Percentiles rank a stretch among this genome's conserved stretches.
phyloP scores from a whole-genome alignment of 2,888 invertebrate species.

The Drosophila mimica region DNA sequence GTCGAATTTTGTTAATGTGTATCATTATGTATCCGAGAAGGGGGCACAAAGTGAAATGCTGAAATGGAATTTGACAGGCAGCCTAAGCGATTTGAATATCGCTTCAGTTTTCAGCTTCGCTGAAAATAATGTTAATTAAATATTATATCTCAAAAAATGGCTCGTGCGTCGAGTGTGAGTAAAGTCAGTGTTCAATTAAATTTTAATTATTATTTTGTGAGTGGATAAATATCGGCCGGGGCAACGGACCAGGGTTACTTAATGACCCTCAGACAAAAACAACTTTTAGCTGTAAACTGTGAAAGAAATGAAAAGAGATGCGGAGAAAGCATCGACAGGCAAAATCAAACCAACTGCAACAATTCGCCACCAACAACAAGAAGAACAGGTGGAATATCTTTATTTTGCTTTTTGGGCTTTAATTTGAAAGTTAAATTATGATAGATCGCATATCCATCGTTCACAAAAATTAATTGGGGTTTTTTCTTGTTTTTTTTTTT shows the following conservation, averaged over 20 bases:
- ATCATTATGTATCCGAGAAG: slow-evolving; percentile 63
- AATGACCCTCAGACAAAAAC: slow-evolving; percentile 69
- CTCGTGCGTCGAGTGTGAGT: slow-evolving; percentile 13
- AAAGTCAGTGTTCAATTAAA: slow-evolving; percentile 56
- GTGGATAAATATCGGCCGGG: slow-evolving; percentile 44
- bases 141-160: slow-evolving; percentile 36
- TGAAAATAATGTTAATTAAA: slow-evolving; percentile 65
- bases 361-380: slow-evolving; percentile 54
- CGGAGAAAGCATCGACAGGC: slow-evolving; percentile 69
- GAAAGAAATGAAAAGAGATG: slow-evolving; percentile 76
- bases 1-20: slow-evolving; percentile 2
- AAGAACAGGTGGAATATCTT: slow-evolving; percentile 59
- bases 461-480: slow-evolving; percentile 50
- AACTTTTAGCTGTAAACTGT: slow-evolving; percentile 68
- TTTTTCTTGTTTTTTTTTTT: slow-evolving; percentile 45
- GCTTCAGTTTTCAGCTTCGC: slow-evolving; percentile 51
- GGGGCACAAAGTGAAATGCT: slow-evolving; percentile 62
- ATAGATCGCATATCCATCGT: slow-evolving; percentile 16
- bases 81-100: slow-evolving; percentile 46
- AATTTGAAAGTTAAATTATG: slow-evolving; percentile 1
- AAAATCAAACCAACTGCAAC: slow-evolving; percentile 68
- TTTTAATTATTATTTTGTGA: slow-evolving; percentile 54
- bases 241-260: slow-evolving; percentile 64
- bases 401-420: background rate
- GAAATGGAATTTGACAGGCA: slow-evolving; percentile 58